A percentile compares a stretch with the other conserved stretches of the same genome.
These are phyloP conservation scores for Nysson spinosus DNA, from an alignment of 2,888 invertebrate genomes.

Conservation along the genomic window DNA sequence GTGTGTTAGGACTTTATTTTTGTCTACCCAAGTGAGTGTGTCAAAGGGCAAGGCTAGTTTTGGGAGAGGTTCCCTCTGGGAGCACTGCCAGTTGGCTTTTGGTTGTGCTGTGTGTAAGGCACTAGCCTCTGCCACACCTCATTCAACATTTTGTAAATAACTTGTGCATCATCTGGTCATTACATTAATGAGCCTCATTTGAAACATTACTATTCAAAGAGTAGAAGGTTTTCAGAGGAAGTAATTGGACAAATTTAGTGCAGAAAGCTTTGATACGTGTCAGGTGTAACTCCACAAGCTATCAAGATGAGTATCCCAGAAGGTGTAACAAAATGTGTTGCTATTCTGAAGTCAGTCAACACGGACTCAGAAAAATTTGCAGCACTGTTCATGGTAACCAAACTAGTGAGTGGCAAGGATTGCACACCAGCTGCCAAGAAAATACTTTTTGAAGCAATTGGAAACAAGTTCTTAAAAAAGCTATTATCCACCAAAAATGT, in stretches of 20 bases:
- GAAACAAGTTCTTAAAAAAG: conserved; percentile 90
- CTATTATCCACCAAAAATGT: conserved; percentile 86
- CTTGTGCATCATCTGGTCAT: background rate
- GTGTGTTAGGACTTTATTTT: conserved; percentile 60
- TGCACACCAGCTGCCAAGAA: conserved; percentile 86
- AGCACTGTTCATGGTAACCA: conserved; percentile 94
- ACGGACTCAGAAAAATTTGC: conserved; percentile 95
- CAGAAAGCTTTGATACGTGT: background rate
- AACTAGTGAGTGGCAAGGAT: conserved; percentile 90
- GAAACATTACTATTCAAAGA: background rate
- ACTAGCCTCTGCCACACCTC: conserved; percentile 31
- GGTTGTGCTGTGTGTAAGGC: conserved; percentile 52
- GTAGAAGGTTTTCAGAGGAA: background rate
- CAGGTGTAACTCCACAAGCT: background rate
- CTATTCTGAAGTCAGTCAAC: conserved; percentile 87
- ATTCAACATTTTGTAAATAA: conserved; percentile 34
- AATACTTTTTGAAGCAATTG: conserved; percentile 92
- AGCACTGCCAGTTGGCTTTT: conserved; percentile 70
- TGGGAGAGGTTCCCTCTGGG: conserved; percentile 55
- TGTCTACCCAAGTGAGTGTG: conserved; percentile 63
- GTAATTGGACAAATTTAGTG: too few relatives aligned
- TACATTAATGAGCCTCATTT: background rate
- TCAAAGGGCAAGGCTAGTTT: conserved; percentile 76
- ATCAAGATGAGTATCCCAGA: conserved; percentile 81
- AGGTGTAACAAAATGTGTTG: conserved; percentile 90